phyloP scores from a whole-genome alignment of 1,140 invertebrate species.

The Drosophila triauraria region DNA sequence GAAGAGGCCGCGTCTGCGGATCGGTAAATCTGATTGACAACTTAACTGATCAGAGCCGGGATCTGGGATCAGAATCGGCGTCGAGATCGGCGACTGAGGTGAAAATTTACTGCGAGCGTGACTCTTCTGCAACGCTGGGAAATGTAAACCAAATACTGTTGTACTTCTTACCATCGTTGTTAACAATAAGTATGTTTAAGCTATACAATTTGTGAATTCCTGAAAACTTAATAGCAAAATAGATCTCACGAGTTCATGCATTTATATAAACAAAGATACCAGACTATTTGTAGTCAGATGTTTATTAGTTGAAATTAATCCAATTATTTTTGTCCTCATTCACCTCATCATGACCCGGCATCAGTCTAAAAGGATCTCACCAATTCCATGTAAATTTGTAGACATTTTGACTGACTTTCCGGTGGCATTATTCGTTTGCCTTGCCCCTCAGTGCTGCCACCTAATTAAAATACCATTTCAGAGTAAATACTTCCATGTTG shows the following conservation, averaged over 20 bases:
- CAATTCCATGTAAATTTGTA: no score
- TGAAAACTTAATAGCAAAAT: not conserved
- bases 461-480: not conserved
- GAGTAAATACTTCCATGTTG: no score
- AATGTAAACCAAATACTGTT: constrained; percentile 18
- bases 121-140: constrained; percentile 27
- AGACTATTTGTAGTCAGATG: no score
- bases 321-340: no score
- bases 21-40: constrained; percentile 68
- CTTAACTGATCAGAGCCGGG: constrained; percentile 31
- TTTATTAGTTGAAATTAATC: no score
- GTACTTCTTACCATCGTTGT: constrained; percentile 29
- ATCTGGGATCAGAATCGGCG: constrained; percentile 1
- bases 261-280: not conserved
- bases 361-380: no score
- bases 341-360: no score
- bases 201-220: not conserved
- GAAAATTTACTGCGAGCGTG: constrained; percentile 26
- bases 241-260: not conserved
- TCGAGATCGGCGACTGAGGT: constrained; percentile 8
- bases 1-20: constrained; percentile 32
- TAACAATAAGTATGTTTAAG: constrained; percentile 32
- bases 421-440: no score
- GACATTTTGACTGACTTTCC: no score
- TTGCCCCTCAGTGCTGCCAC: no score